Base-by-base conservation (phyloP, 2,797 vertebrate species). In the Brotula barbata region DNA sequence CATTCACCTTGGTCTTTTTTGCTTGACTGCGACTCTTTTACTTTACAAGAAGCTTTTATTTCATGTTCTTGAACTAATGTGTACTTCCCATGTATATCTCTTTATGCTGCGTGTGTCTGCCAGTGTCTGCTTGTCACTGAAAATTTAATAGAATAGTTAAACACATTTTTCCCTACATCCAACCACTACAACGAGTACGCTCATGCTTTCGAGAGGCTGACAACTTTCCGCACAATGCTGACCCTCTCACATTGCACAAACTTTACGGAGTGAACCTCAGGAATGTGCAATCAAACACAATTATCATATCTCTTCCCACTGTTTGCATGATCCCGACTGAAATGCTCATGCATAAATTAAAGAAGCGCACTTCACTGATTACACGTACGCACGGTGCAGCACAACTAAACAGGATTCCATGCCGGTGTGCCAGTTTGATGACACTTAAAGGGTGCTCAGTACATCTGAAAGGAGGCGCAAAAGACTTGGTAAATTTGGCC, bases 401-500 rank as follows among this genome's bases (percentile, higher is more conserved):
- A 46, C 55, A 40, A 45, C 15, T 19, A 49, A 40, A 62, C 39
- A 43, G 25, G 10, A 48, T 54, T 45, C 40, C 36, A 25, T 23
- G 42, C 57, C 11, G 62, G 44, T 20, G 42, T 31, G 49, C 64
- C 39, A 52, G 41, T 81, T 63, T 75, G 69, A 68, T 67, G 47
- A 68, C 40, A 49, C 44, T 20, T 36, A 15, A 9, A n/a, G 33
- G 63, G 56, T 42, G 21, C 49, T 22, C 49, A 19, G 10, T 21
- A 36, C 25, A 3, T 65, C 45, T 22, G 51, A 80, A 43, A 52
- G 2, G 12, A 64, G 48, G 31, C 34, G 50, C 58, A 37, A 52
- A 62, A 37, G 10, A 41, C 67, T 51, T 56, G 9, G 33, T 51
- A 31, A 46, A 53, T 72, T 49, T 57, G 51, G 48, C 55, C 45